A percentile compares a stretch with the other conserved stretches of the same genome.
These are phyloP conservation scores for Cynodonichthys magdalenae DNA, from an alignment of 2,797 vertebrate genomes.

Conservation along the genomic window DNA sequence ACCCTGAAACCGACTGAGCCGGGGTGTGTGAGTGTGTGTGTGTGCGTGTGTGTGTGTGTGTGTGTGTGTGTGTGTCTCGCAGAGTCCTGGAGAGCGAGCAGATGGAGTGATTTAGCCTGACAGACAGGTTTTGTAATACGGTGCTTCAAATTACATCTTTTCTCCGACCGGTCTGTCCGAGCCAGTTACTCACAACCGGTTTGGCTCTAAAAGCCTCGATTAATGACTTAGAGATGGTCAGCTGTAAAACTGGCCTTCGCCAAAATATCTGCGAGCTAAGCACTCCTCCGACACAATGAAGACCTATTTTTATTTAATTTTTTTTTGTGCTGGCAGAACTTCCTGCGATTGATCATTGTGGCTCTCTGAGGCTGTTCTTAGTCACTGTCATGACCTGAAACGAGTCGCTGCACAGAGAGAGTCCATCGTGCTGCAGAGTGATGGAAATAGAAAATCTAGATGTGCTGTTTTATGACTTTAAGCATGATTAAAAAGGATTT, in stretches of 20 bases:
- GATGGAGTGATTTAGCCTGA: constrained; percentile 62
- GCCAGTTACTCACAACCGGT: constrained; percentile 32
- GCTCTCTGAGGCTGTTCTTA: too few relatives aligned
- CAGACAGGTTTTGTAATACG: constrained; percentile 59
- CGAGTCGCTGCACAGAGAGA: too few relatives aligned
- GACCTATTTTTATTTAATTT: too few relatives aligned
- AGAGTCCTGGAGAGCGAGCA: constrained; percentile 12
- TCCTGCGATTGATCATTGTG: too few relatives aligned
- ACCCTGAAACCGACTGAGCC: constrained; percentile 16
- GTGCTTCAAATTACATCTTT: constrained; percentile 47
- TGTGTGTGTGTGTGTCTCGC: constrained; percentile 8
- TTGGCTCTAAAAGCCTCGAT: constrained; percentile 17
- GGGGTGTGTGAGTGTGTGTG: background rate
- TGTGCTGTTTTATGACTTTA: too few relatives aligned
- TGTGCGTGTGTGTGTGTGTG: background rate
- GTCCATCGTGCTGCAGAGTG: too few relatives aligned
- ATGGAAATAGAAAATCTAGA: too few relatives aligned
- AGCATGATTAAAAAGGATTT: too few relatives aligned
- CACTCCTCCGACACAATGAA: too few relatives aligned
- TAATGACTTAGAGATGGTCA: constrained; percentile 16
- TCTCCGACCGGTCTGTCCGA: constrained; percentile 17
- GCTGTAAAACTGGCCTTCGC: background rate
- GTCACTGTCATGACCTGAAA: too few relatives aligned
- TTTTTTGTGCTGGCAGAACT: too few relatives aligned
- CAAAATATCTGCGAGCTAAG: background rate